Evolutionary conservation across 2,113 vertebrate genomes (phyloP), one percentile per base, ranked within the genome.

Genomic region (Chunga burmeisteri): DNA sequence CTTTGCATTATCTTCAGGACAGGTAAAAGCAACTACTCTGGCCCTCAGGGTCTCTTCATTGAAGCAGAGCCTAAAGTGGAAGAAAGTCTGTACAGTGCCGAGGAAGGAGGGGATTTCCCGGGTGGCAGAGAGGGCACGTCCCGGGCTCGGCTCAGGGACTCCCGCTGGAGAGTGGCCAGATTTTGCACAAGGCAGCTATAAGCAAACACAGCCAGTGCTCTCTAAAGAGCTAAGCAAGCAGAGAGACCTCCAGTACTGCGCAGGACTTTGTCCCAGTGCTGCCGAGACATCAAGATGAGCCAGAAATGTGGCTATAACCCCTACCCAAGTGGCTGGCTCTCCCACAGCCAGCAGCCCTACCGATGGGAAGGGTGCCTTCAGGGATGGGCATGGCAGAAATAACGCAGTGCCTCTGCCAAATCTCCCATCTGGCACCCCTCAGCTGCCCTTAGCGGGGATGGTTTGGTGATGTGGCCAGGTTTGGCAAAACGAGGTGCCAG

Each of bases 281-380:
- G 36, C 19, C 0, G 0, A 70, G 46, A 46, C 84, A 29, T 21
- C 21, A 49, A 63, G 19, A 25, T 0, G 8, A 40, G 16, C 6
- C 55, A 88, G 77, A 62, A 74, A 38, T 6, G n/a, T 40, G 20
- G 34, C 20, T 22, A 1, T 8, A 38, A 21, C 21, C 26, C 34
- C 21, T 4, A 16, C 17, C 15, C 0, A 0, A 52, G 40, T 2
- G 9, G 13, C 25, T 30, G 56, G 19, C 16, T 30, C 16, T 71
- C 1, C 5, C 0, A 0, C n/a, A 71, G n/a, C 46, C 47, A n/a
- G 56, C 44, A 81, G 67, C 68, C 5, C 7, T 9, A 4, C 32
- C 0, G 0, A 46, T 27, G 47, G 61, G 38, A 46, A 50, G 10
- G 22, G 15, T n/a, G 29, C 9, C 47, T 42, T 5, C 1, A 3